Evolutionary conservation across 1,140 invertebrate genomes (phyloP).

Genomic region (Charaxes varanes): DNA sequence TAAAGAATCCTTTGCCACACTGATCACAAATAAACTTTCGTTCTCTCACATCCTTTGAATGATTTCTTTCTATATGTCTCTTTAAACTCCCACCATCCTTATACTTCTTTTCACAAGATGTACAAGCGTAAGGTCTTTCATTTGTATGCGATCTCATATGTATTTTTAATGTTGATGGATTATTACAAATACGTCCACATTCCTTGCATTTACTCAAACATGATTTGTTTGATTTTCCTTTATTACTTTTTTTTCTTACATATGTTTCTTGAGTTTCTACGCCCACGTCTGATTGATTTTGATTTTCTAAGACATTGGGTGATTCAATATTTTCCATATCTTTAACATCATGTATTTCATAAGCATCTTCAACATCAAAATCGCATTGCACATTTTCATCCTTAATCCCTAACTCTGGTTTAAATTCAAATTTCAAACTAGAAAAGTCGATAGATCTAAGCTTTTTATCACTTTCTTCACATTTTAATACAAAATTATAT

Average conservation of each 20-base stretch:
- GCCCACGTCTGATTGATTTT: too few species aligned
- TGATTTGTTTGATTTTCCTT: constrained; percentile 1
- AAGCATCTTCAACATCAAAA: constrained; percentile 12
- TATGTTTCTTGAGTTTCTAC: constrained; percentile 13
- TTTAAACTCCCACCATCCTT: constrained; percentile 64
- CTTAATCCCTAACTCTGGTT: constrained; percentile 21
- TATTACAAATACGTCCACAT: constrained; percentile 76
- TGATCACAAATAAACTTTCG: constrained; percentile 69
- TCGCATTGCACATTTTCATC: neutral
- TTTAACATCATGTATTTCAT: constrained; percentile 11
- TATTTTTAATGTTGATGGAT: constrained; percentile 29
- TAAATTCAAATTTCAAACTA: constrained; percentile 16
- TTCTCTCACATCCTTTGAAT: constrained; percentile 23
- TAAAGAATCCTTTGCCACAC: constrained; percentile 75
- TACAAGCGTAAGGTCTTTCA: constrained; percentile 41
- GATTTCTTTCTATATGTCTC: constrained; percentile 44
- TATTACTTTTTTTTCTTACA: constrained; percentile 3
- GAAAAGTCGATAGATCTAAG: constrained; percentile 23
- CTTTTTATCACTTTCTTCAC: constrained; percentile 46
- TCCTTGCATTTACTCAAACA: constrained; percentile 71
- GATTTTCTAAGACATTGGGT: too few species aligned
- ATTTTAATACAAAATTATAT: constrained; percentile 51
- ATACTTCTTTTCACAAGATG: constrained; percentile 60
- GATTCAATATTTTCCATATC: constrained; percentile 7
- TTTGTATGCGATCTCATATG: constrained; percentile 59